phyloP scores from a whole-genome alignment of 2,113 vertebrate species.

The Crotophaga sulcirostris region DNA sequence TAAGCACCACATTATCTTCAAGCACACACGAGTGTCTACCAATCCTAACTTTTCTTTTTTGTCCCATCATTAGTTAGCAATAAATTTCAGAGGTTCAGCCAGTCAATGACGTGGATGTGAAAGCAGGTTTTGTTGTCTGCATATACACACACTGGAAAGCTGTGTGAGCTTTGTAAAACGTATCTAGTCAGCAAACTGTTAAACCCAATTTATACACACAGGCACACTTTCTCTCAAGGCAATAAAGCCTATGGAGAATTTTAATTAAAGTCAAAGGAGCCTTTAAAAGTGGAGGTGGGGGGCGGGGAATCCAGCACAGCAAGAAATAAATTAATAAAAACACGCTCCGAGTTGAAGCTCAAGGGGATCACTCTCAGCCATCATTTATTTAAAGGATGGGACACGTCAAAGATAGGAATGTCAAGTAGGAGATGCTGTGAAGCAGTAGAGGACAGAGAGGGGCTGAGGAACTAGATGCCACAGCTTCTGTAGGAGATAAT shows the following conservation, averaged over 20 bases:
- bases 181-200: constrained; percentile 58
- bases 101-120: neutral
- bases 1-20: neutral
- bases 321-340: constrained; percentile 73
- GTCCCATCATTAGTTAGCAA: neutral
- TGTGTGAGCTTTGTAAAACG: neutral
- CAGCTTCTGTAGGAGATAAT: constrained; percentile 2
- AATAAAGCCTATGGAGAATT: constrained; percentile 65
- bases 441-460: constrained; percentile 43
- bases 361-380: constrained; percentile 60
- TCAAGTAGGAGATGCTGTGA: constrained; percentile 63
- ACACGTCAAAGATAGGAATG: constrained; percentile 56
- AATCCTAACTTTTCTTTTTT: neutral
- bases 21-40: fast-evolving
- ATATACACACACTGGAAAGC: neutral
- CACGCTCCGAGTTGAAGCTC: constrained; percentile 58
- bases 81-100: neutral
- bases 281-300: constrained; percentile 60
- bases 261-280: constrained; percentile 72
- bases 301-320: constrained; percentile 48
- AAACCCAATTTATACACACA: constrained; percentile 56
- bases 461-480: constrained; percentile 6
- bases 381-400: constrained; percentile 70
- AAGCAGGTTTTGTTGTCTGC: neutral
- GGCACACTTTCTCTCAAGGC: neutral